Base-by-base conservation (phyloP, 2,888 invertebrate genomes). In the Gymnocheta viridis region DNA sequence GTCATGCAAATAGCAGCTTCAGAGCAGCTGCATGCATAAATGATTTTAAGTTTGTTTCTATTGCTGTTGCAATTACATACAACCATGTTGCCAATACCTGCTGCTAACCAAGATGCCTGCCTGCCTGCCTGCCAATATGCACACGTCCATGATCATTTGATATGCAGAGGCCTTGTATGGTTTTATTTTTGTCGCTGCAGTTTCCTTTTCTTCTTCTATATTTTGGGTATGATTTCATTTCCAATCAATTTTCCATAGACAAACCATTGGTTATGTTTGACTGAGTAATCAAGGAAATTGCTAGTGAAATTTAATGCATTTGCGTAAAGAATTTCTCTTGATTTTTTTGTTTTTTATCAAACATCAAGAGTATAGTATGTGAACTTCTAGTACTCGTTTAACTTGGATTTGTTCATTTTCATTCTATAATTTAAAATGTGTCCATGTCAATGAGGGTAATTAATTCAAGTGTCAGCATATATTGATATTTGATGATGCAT, bases 221-320 rank as follows among this genome's bases (percentile, higher is more conserved):
- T 49, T 78, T 70, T 24, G 32, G 32, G 62, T 70, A 72, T 79
- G 74, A 74, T 81, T 74, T 60, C 60, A 74, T 81, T 81, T 81
- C 81, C 74, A 81, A 81, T 81, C 81, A 81, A 81, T 81, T 81
- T 81, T 81, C 41, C 62, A 81, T 74, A 69, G 67, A 74, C 74
- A 74, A 70, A 62, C 73, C 62, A 60, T 74, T 74, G 81, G 54
- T 69, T 74, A 67, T 74, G 69, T 69, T 74, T 74, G 74, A 79
- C 67, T 81, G 67, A 62, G 69, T 69, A 81, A 69, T 69, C 81
- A 81, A 74, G 74, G 60, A 81, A 81, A 69, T 81, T 74, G 60
- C 69, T 67, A 56, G 54, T 76, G 76, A 56, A 66, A 66, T 66
- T 66, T 44, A 32, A 56, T 66, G 64, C 76, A 76, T 60, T 47